Percentiles rank a stretch among this genome's conserved stretches.
Evolutionary conservation across 2,113 vertebrate species (phyloP).

Genomic region (Microtus pennsylvanicus): DNA sequence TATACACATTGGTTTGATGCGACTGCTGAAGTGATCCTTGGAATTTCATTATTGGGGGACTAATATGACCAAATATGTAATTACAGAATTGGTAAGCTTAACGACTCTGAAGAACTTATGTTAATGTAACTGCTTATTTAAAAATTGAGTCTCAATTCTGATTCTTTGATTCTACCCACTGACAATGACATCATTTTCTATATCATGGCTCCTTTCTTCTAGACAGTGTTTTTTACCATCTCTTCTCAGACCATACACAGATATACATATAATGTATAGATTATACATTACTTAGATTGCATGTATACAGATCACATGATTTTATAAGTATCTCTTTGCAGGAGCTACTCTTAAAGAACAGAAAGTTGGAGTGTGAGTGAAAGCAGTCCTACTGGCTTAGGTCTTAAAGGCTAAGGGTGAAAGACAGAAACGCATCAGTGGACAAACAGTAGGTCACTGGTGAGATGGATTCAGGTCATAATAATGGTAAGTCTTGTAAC

Average conservation of each 20-base stretch:
- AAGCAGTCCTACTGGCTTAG: background rate
- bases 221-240: background rate
- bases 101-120: slow-evolving; percentile 56
- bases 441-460: background rate
- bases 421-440: background rate
- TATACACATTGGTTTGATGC: slow-evolving; percentile 60
- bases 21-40: slow-evolving; percentile 65
- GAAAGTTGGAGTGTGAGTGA: background rate
- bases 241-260: background rate
- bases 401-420: background rate
- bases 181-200: background rate
- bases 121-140: slow-evolving; percentile 47
- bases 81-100: slow-evolving; percentile 71
- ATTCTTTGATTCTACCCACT: background rate
- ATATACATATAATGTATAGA: background rate
- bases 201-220: background rate
- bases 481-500: background rate
- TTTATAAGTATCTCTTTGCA: too few relatives aligned
- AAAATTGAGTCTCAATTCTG: slow-evolving; percentile 45
- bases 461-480: background rate
- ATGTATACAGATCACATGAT: background rate
- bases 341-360: background rate
- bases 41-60: slow-evolving; percentile 80
- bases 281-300: background rate
- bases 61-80: slow-evolving; percentile 81